Evolutionary conservation across 2,888 invertebrate species (phyloP).

Genomic region (Morpho achilles): DNA sequence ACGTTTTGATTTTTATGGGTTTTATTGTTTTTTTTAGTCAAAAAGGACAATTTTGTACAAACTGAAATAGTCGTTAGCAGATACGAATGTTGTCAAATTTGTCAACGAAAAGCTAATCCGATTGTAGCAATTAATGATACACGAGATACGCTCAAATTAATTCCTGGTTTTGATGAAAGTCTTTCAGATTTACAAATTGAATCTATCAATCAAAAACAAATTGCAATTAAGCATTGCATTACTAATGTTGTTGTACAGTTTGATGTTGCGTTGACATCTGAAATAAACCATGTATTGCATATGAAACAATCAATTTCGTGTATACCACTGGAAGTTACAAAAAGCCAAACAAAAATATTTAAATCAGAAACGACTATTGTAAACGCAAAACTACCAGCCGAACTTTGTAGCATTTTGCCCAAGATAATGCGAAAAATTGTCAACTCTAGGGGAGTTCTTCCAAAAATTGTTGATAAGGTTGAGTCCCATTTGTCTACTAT

Average conservation of each 20-base stretch:
- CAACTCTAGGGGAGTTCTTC: slow-evolving; percentile 27
- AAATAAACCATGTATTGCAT: slow-evolving; percentile 25
- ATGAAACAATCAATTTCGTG: slow-evolving; percentile 37
- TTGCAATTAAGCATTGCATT: slow-evolving; percentile 53
- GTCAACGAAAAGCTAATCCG: neutral
- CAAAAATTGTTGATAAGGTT: slow-evolving; percentile 28
- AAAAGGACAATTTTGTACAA: slow-evolving; percentile 42
- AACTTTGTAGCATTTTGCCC: slow-evolving; percentile 60
- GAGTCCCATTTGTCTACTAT: slow-evolving; percentile 26
- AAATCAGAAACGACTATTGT: slow-evolving; percentile 56
- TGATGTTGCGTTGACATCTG: slow-evolving; percentile 47
- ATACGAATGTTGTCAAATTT: slow-evolving; percentile 41
- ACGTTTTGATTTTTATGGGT: neutral
- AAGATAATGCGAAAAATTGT: slow-evolving; percentile 46
- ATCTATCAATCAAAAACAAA: slow-evolving; percentile 40
- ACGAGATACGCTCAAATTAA: slow-evolving; percentile 13
- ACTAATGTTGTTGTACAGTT: slow-evolving; percentile 59
- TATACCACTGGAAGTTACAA: slow-evolving; percentile 38
- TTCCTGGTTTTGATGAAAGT: slow-evolving; percentile 52
- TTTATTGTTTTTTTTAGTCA: slow-evolving; percentile 26
- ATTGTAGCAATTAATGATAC: slow-evolving; percentile 2
- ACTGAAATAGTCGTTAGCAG: slow-evolving; percentile 26
- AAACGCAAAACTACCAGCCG: slow-evolving; percentile 60
- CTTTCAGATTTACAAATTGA: slow-evolving; percentile 31
- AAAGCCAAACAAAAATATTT: slow-evolving; percentile 45